These are phyloP conservation scores for Bubalus kerabau DNA, from an alignment of 2,113 vertebrate genomes.

Conservation along the genomic window DNA sequence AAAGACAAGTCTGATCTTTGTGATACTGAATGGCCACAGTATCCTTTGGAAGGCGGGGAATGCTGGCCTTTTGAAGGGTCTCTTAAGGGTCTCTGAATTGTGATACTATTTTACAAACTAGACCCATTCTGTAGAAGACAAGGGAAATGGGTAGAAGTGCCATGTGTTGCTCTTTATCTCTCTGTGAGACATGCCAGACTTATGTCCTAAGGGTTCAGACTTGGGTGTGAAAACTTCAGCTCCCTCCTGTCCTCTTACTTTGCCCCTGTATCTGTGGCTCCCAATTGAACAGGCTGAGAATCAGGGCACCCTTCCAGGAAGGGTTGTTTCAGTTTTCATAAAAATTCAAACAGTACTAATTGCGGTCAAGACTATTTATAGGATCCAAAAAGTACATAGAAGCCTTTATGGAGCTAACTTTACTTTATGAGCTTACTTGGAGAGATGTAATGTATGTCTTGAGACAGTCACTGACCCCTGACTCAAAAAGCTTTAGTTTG, in stretches of 20 bases:
- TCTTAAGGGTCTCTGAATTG: background rate
- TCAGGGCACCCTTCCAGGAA: background rate
- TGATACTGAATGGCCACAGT: background rate
- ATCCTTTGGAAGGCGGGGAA: background rate
- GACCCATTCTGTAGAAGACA: background rate
- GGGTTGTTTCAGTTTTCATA: background rate
- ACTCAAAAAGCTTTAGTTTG: background rate
- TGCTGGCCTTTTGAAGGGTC: background rate
- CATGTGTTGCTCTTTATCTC: background rate
- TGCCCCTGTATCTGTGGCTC: background rate
- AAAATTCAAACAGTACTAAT: background rate
- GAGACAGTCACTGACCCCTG: background rate
- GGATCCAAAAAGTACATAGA: background rate
- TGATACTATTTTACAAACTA: background rate
- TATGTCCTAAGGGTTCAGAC: background rate
- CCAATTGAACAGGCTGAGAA: background rate
- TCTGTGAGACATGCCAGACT: background rate
- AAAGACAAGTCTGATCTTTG: background rate
- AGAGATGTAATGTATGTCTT: background rate
- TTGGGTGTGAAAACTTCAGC: background rate
- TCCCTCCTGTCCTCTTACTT: background rate
- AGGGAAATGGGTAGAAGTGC: background rate
- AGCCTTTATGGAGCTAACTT: background rate
- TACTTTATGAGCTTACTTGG: background rate
- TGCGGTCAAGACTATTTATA: rapidly evolving